phyloP scores from a whole-genome alignment of 2,888 invertebrate species.

The Laspeyria flexula region DNA sequence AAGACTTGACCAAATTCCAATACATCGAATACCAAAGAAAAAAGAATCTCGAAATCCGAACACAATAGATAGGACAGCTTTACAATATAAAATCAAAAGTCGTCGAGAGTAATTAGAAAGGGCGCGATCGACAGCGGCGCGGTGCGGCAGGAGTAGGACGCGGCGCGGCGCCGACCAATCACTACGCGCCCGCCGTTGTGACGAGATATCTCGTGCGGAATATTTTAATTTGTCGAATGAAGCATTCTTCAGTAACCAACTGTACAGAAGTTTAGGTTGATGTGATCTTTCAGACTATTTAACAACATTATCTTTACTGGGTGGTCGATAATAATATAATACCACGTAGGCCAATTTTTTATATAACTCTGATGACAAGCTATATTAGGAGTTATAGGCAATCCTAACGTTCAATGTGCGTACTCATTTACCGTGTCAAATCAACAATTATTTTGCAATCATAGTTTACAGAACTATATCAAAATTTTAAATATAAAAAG shows the following conservation, averaged over 20 bases:
- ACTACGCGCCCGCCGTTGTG: conserved; percentile 29
- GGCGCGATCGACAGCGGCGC: conserved; percentile 23
- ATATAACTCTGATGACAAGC: too few relatives aligned
- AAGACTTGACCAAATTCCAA: conserved; percentile 24
- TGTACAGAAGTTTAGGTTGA: conserved; percentile 8
- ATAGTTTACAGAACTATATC: too few relatives aligned
- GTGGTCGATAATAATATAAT: too few relatives aligned
- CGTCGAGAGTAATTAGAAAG: conserved; percentile 42
- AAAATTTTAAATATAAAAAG: too few relatives aligned
- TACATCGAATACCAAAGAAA: conserved; percentile 32
- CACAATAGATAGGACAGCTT: conserved; percentile 20
- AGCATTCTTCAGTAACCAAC: neutral
- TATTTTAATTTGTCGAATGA: conserved; percentile 50
- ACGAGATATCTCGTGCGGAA: conserved; percentile 40
- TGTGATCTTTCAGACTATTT: neutral
- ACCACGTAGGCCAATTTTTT: too few relatives aligned
- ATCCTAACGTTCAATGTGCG: too few relatives aligned
- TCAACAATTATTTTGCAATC: too few relatives aligned
- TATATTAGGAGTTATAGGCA: too few relatives aligned
- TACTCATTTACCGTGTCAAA: too few relatives aligned
- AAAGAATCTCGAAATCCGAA: conserved; percentile 17
- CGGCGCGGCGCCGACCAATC: conserved; percentile 32
- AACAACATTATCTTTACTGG: too few relatives aligned
- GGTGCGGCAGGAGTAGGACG: conserved; percentile 5
- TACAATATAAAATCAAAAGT: conserved; percentile 27